Evolutionary conservation across 2,888 invertebrate species (phyloP).

Genomic region (Drosophila mulleri): DNA sequence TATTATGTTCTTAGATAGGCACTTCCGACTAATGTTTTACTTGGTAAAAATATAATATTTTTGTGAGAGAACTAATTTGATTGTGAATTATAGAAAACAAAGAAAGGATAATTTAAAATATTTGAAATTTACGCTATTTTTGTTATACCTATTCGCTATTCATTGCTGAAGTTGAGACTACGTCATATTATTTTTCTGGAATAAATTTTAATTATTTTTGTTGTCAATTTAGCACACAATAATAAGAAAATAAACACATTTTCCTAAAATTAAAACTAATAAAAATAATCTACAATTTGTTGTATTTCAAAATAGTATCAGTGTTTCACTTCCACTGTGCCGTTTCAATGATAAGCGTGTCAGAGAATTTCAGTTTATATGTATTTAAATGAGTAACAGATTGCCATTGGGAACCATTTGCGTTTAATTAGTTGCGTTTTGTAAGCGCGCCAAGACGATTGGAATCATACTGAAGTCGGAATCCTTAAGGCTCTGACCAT

Average conservation of each 20-base stretch:
- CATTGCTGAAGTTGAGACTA: background rate
- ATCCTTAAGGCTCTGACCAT: background rate
- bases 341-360: background rate
- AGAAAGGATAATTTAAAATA: no score
- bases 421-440: conserved; percentile 4
- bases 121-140: no score
- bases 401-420: background rate
- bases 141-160: no score
- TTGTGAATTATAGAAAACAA: no score
- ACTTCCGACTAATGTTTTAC: background rate
- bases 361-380: background rate
- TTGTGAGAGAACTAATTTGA: no score
- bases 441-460: background rate
- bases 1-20: background rate
- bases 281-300: background rate
- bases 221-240: background rate
- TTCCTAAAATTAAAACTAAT: background rate
- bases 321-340: background rate
- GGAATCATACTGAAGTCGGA: background rate
- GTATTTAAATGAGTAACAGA: background rate
- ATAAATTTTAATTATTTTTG: background rate
- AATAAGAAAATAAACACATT: background rate
- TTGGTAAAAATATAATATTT: no score
- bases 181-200: background rate
- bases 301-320: background rate